Conservation (phyloP, 2,797 vertebrate species). For the Dipus sagitta region DNA sequence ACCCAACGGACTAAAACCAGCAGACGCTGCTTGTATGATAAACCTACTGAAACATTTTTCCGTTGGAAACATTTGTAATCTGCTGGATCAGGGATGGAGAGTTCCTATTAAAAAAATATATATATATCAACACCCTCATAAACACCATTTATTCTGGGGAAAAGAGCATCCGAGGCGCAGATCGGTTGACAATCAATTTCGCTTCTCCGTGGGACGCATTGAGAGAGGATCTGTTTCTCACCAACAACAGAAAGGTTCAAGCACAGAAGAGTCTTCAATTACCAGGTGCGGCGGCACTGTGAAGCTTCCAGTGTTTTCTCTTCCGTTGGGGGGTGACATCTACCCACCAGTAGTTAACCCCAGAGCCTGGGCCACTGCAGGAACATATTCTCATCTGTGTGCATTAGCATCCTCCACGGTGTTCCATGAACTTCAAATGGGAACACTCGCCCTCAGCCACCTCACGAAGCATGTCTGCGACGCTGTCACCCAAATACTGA, state of each 20-base stretch:
- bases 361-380: neutral
- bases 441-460: neutral
- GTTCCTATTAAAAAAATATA: constrained; percentile 74
- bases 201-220: constrained; percentile 56
- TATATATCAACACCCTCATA: constrained; percentile 73
- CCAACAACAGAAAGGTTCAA: constrained; percentile 60
- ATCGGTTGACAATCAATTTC: constrained; percentile 78
- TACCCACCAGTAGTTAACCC: neutral
- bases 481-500: neutral
- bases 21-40: constrained; percentile 59
- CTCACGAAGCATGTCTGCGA: neutral
- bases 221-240: constrained; percentile 55
- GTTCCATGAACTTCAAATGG: neutral
- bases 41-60: constrained; percentile 57
- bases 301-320: neutral
- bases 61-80: constrained; percentile 58
- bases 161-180: constrained; percentile 58
- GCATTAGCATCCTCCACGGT: neutral
- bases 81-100: constrained; percentile 37
- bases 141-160: constrained; percentile 65
- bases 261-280: neutral
- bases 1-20: constrained; percentile 62
- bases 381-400: neutral
- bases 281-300: neutral
- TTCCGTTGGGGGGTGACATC: neutral